Conservation (phyloP, 2,797 vertebrate species). For the Austrolebias charrua region DNA sequence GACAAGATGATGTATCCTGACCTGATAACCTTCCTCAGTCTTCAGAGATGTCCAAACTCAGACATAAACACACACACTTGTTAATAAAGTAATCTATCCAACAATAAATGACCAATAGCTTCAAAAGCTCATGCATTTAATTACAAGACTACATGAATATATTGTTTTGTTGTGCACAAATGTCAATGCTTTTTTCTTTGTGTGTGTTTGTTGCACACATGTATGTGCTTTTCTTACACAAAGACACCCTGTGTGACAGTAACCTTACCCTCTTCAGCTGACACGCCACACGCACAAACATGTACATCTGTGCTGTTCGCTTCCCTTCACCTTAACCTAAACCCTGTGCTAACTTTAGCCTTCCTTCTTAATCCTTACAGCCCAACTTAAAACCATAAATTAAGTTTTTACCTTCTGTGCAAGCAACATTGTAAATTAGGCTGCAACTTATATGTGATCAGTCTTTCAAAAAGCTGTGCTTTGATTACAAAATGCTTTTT, state of each 20-base stretch:
- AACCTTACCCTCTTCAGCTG: conserved; percentile 71
- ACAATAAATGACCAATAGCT: neutral
- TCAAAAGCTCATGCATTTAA: neutral
- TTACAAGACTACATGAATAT: too few species aligned
- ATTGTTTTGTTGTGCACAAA: neutral
- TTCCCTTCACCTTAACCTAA: conserved; percentile 25
- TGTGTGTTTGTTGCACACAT: conserved; percentile 3
- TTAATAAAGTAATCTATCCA: neutral
- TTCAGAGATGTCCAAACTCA: conserved; percentile 7
- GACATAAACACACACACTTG: conserved; percentile 14
- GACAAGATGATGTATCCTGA: conserved; percentile 51
- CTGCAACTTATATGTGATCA: neutral
- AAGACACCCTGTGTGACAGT: conserved; percentile 65
- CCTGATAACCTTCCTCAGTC: conserved; percentile 68
- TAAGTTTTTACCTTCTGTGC: neutral
- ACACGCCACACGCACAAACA: conserved; percentile 39
- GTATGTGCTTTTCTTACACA: conserved; percentile 47
- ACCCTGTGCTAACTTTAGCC: conserved; percentile 9
- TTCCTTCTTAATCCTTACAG: neutral
- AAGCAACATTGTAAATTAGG: too few species aligned
- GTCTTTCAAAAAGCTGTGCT: neutral
- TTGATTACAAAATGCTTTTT: neutral
- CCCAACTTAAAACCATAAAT: neutral
- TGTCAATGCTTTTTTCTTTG: neutral
- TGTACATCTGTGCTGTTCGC: conserved; percentile 12